Evolutionary conservation across 2,113 vertebrate genomes (phyloP).

Genomic region (Lagenorhynchus albirostris): DNA sequence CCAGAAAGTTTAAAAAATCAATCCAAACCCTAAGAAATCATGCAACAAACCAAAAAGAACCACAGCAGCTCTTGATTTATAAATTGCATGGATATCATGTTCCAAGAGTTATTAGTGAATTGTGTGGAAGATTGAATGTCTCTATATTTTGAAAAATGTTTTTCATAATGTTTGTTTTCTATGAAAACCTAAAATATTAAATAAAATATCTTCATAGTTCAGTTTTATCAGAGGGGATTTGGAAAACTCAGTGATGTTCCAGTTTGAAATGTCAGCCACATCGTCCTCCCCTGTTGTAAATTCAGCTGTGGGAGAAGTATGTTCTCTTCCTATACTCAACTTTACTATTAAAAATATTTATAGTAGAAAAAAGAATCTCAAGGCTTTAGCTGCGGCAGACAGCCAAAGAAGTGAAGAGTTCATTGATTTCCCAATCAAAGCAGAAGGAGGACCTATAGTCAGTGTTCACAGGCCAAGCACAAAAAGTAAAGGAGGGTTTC

Average conservation of each 20-base stretch:
- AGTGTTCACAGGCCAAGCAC: background rate
- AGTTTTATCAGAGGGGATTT: background rate
- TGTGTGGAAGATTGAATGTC: background rate
- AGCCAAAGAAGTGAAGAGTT: background rate
- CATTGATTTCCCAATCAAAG: background rate
- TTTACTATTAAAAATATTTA: background rate
- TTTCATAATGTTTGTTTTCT: slow-evolving; percentile 5
- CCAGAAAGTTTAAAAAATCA: background rate
- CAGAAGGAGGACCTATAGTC: background rate
- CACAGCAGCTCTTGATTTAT: background rate
- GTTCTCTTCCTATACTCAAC: background rate
- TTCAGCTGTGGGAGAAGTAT: background rate
- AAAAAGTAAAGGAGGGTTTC: background rate
- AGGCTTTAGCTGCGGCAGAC: background rate
- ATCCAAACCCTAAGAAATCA: slow-evolving; percentile 21
- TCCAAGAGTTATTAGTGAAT: background rate
- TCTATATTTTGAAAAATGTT: background rate
- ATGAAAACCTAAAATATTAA: background rate
- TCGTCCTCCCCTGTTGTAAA: background rate
- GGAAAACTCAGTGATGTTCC: background rate
- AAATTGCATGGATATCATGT: background rate
- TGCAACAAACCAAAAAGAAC: background rate
- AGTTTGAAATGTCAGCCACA: background rate
- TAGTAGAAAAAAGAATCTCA: background rate
- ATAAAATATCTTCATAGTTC: background rate